Conservation (phyloP, 1,140 invertebrate species). For the Drepana arcuata region DNA sequence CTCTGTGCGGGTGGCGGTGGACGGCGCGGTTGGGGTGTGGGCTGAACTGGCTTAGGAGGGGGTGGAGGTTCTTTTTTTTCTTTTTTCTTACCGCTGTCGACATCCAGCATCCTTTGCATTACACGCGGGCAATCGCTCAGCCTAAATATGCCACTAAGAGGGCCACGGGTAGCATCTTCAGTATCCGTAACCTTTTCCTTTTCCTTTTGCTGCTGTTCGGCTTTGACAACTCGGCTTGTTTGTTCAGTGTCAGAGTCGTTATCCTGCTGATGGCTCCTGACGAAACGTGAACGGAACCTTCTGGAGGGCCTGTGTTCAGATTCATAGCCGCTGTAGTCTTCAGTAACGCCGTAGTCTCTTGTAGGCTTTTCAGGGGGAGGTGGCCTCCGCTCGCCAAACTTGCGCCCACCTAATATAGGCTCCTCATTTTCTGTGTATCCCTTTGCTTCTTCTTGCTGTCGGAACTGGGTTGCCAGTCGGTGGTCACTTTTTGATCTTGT, state of each 20-base stretch:
- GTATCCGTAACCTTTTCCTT: slow-evolving; percentile 89
- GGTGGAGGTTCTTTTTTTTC: slow-evolving; percentile 77
- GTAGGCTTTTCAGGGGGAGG: slow-evolving; percentile 68
- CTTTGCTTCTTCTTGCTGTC: slow-evolving; percentile 85
- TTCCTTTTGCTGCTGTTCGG: slow-evolving; percentile 75
- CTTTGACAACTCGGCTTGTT: slow-evolving; percentile 71
- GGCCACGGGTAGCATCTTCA: slow-evolving; percentile 89
- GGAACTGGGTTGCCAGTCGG: slow-evolving; percentile 89
- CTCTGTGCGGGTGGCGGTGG: slow-evolving; percentile 71
- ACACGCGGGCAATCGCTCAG: slow-evolving; percentile 90
- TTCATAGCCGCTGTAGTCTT: slow-evolving; percentile 76
- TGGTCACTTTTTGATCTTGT: slow-evolving; percentile 96
- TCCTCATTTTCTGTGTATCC: slow-evolving; percentile 73
- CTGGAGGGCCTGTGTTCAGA: slow-evolving; percentile 76
- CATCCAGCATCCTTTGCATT: slow-evolving; percentile 89
- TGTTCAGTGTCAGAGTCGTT: slow-evolving; percentile 80
- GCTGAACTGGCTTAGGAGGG: slow-evolving; percentile 69
- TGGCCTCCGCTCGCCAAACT: slow-evolving; percentile 79
- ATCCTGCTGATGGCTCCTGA: slow-evolving; percentile 77
- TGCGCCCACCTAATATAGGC: slow-evolving; percentile 78
- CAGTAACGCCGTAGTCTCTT: slow-evolving; percentile 68
- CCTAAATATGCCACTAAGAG: slow-evolving; percentile 91
- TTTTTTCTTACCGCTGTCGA: slow-evolving; percentile 83
- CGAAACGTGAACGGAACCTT: slow-evolving; percentile 81
- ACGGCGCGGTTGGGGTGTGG: slow-evolving; percentile 63